Conservation (phyloP, 2,113 vertebrate species). For the Entelurus aequoreus region DNA sequence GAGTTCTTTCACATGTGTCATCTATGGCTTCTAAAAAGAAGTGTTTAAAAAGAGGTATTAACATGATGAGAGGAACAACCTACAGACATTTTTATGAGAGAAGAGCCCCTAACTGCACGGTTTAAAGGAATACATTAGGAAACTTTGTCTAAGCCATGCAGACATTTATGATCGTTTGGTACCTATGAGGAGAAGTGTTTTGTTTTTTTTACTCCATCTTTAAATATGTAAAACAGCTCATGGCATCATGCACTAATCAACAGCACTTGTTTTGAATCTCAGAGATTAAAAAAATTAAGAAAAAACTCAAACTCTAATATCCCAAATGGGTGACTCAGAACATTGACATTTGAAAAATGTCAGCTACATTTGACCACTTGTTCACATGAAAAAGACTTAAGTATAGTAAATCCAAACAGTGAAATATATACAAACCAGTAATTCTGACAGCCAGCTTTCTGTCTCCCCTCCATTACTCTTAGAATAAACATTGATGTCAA, state of each 20-base stretch:
- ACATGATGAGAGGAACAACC: constrained; percentile 12
- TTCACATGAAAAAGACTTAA: constrained; percentile 55
- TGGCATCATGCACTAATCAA: constrained; percentile 25
- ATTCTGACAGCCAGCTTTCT: constrained; percentile 48
- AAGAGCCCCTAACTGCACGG: constrained; percentile 20
- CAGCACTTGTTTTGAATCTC: constrained; percentile 24
- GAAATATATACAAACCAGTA: constrained; percentile 34
- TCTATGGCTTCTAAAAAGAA: constrained; percentile 32
- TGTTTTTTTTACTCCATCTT: constrained; percentile 27
- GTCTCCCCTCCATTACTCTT: constrained; percentile 53
- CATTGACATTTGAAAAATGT: constrained; percentile 65
- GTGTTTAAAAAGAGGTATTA: constrained; percentile 13
- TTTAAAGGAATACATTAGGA: constrained; percentile 35
- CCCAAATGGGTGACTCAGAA: constrained; percentile 45
- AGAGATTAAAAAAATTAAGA: constrained; percentile 49
- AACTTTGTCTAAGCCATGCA: constrained; percentile 35
- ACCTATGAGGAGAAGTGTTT: constrained; percentile 19
- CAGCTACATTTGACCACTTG: constrained; percentile 58
- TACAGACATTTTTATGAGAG: constrained; percentile 31
- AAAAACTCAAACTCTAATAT: constrained; percentile 55
- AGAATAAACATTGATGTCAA: constrained; percentile 50
- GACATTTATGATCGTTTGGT: constrained; percentile 38
- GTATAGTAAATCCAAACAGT: constrained; percentile 57
- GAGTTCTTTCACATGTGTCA: constrained; percentile 30
- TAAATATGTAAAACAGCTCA: constrained; percentile 13